A percentile compares a stretch with the other conserved stretches of the same genome.
Evolutionary conservation across 1,140 invertebrate genomes (phyloP).

Genomic region (Prorops nasuta): DNA sequence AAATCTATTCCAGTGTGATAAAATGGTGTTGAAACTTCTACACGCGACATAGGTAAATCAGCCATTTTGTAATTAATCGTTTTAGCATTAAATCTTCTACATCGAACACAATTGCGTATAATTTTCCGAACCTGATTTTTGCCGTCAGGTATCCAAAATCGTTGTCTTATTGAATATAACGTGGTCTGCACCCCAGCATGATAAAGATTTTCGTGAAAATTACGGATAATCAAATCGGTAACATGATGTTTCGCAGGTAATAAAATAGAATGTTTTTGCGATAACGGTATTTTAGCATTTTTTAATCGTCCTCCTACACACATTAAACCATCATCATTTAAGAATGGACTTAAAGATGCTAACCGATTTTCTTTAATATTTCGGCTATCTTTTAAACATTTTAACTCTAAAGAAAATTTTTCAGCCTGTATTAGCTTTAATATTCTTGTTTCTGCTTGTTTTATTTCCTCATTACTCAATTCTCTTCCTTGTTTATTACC

Average conservation of each 20-base stretch:
- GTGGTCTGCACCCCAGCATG: constrained; percentile 18
- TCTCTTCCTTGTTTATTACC: background rate
- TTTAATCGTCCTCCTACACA: background rate
- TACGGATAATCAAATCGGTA: background rate
- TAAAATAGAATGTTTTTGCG: background rate
- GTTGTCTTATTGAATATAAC: constrained; percentile 17
- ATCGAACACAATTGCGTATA: constrained; percentile 23
- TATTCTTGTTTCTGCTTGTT: background rate
- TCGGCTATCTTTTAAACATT: background rate
- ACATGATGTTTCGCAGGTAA: background rate
- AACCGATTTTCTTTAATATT: background rate
- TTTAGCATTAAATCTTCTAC: constrained; percentile 13
- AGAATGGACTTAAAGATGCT: background rate
- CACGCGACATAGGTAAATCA: constrained; percentile 33
- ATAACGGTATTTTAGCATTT: background rate
- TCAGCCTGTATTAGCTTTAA: background rate
- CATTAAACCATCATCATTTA: constrained; percentile 1
- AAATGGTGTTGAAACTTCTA: constrained; percentile 35
- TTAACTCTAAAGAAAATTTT: background rate
- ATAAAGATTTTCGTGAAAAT: constrained; percentile 9
- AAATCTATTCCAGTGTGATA: constrained; percentile 43
- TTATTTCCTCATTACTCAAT: background rate
- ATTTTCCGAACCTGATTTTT: too few species aligned
- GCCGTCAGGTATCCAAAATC: constrained; percentile 25
- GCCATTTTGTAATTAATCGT: constrained; percentile 34